Conservation (phyloP, 2,113 vertebrate species). For the Antechinus flavipes region DNA sequence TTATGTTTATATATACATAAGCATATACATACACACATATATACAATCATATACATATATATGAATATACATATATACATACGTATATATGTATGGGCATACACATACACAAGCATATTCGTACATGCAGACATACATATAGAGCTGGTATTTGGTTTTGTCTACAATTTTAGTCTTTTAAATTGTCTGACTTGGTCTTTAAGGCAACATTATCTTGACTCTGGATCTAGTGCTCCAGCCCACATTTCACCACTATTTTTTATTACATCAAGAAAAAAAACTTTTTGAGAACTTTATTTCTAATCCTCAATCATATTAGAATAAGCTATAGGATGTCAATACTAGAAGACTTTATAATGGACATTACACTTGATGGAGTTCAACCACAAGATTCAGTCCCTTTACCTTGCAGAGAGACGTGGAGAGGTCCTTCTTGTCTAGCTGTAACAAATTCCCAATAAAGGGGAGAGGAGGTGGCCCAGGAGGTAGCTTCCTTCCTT, state of each 20-base stretch:
- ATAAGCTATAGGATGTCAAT: not conserved
- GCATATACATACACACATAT: no score
- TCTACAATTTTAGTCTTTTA: not conserved
- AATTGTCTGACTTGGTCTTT: not conserved
- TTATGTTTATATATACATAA: no score
- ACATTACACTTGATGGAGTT: not conserved
- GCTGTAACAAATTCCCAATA: slow-evolving; percentile 55
- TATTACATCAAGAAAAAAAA: not conserved
- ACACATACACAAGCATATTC: no score
- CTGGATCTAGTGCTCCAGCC: not conserved
- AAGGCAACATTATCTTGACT: not conserved
- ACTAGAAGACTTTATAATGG: not conserved
- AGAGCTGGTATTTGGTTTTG: not conserved
- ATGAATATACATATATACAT: not conserved
- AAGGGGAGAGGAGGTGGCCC: slow-evolving; percentile 75
- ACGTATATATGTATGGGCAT: no score
- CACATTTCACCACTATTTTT: not conserved
- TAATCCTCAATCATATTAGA: not conserved
- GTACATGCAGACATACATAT: not conserved
- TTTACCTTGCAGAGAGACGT: slow-evolving; percentile 65
- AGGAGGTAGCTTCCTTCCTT: slow-evolving; percentile 67
- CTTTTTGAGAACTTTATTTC: not conserved
- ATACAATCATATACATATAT: no score
- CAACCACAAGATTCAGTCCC: not conserved
- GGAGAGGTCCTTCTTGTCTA: slow-evolving; percentile 48